A percentile compares a stretch with the other conserved stretches of the same genome.
phyloP scores from a whole-genome alignment of 2,797 vertebrate genomes.

The Peromyscus melanophrys region DNA sequence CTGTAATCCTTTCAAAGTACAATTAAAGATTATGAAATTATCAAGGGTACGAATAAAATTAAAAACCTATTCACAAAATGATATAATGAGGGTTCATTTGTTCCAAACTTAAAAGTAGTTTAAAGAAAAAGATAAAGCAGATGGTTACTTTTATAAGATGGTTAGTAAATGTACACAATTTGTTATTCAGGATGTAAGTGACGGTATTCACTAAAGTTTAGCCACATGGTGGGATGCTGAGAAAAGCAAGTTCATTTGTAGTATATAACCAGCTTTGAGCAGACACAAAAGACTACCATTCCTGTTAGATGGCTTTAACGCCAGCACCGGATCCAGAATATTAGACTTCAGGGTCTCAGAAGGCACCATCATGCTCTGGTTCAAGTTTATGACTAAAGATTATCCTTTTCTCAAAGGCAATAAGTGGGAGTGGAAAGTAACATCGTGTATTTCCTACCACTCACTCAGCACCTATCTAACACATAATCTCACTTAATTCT shows the following conservation, averaged over 20 bases:
- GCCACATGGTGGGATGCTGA: not conserved
- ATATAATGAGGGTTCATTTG: constrained; percentile 1
- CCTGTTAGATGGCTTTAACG: not conserved
- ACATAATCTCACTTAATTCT: constrained; percentile 61
- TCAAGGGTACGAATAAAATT: constrained; percentile 33
- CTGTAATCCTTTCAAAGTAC: constrained; percentile 31
- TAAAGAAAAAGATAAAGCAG: constrained; percentile 48
- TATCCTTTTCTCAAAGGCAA: constrained; percentile 46
- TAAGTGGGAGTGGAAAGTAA: not conserved
- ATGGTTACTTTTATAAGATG: constrained; percentile 30
- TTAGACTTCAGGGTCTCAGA: not conserved
- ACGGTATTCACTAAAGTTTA: constrained; percentile 30
- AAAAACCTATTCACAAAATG: constrained; percentile 61
- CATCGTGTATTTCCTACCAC: not conserved
- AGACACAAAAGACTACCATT: constrained; percentile 1
- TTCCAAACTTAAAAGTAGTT: constrained; percentile 62
- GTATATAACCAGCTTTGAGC: constrained; percentile 37
- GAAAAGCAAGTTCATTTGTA: constrained; percentile 17
- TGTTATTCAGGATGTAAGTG: constrained; percentile 49
- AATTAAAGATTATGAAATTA: constrained; percentile 56
- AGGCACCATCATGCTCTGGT: not conserved
- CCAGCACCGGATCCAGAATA: not conserved
- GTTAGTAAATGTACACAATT: constrained; percentile 12
- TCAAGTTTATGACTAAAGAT: constrained; percentile 32
- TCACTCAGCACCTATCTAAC: constrained; percentile 43